These are phyloP conservation scores for Etia nguti DNA, from an alignment of 2,113 vertebrate genomes.

Conservation along the genomic window DNA sequence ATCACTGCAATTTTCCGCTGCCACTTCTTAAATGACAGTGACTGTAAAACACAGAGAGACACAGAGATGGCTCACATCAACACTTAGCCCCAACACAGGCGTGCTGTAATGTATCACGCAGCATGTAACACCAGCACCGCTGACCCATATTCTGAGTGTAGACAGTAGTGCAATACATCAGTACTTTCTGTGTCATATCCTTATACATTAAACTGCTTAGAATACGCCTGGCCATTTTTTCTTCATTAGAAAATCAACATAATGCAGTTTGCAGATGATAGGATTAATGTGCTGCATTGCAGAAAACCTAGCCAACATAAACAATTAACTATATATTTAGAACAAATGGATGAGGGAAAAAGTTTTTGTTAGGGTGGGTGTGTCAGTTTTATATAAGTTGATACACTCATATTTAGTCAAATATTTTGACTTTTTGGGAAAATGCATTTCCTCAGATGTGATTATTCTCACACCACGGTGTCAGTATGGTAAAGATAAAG, in stretches of 20 bases:
- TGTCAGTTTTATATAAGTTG: neutral
- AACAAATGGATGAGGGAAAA: constrained; percentile 25
- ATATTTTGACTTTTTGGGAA: neutral
- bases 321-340: constrained; percentile 21
- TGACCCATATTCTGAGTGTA: constrained; percentile 47
- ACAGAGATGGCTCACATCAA: constrained; percentile 24
- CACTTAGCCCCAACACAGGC: constrained; percentile 6
- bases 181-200: neutral
- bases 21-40: constrained; percentile 32
- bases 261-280: neutral
- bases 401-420: neutral
- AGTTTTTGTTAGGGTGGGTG: neutral
- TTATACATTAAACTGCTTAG: neutral
- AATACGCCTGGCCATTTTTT: neutral
- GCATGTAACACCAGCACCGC: neutral
- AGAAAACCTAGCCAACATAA: constrained; percentile 44
- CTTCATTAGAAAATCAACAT: constrained; percentile 3
- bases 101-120: neutral
- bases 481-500: neutral
- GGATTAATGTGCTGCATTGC: constrained; percentile 61
- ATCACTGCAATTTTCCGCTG: constrained; percentile 50
- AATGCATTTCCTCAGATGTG: neutral
- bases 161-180: neutral
- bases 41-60: constrained; percentile 10
- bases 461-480: neutral